Conservation (phyloP, 2,113 vertebrate species). For the Gallinago jamesoni region DNA sequence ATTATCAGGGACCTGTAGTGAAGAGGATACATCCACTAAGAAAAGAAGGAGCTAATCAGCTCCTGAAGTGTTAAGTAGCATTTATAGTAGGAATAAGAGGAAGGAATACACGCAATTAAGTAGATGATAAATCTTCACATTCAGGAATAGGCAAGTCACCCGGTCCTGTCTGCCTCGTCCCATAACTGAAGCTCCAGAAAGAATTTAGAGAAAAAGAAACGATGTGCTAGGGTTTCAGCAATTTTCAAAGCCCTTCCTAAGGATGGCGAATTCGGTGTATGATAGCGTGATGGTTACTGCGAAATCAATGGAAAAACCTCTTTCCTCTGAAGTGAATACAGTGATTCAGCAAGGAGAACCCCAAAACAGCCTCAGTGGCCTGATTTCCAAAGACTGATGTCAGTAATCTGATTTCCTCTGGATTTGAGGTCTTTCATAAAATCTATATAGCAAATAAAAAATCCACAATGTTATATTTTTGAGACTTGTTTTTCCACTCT, state of each 20-base stretch:
- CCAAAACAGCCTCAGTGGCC: background rate
- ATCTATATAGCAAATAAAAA: background rate
- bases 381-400: background rate
- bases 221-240: background rate
- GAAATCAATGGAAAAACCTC: background rate
- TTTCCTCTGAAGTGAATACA: background rate
- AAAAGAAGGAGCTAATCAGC: background rate
- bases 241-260: background rate
- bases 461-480: background rate
- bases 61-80: background rate
- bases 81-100: background rate
- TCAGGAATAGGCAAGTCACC: background rate
- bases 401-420: background rate
- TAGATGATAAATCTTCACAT: background rate
- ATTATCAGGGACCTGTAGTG: background rate
- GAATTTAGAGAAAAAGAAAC: background rate
- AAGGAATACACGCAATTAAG: background rate
- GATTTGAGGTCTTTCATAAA: background rate
- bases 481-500: background rate
- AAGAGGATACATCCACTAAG: background rate
- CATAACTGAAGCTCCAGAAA: background rate
- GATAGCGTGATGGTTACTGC: background rate
- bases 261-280: background rate
- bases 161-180: background rate
- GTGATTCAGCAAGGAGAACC: background rate